phyloP scores from a whole-genome alignment of 1,140 invertebrate species.

The Pseudomyrmex flavicornis region DNA sequence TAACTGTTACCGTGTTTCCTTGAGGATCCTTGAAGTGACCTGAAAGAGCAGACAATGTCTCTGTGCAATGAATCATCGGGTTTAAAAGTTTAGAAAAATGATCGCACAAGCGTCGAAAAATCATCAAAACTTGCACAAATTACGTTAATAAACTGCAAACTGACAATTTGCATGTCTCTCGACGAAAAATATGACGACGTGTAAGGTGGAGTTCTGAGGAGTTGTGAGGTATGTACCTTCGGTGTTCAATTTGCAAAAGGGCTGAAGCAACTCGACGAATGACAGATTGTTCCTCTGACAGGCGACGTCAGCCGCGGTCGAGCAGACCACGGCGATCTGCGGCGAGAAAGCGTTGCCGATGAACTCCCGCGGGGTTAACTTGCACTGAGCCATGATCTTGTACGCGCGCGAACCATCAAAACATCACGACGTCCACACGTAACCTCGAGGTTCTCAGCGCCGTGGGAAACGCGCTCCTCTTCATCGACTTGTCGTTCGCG shows the following conservation, averaged over 20 bases:
- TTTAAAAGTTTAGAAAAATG: background rate
- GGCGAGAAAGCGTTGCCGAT: conserved; percentile 96
- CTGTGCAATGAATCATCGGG: background rate
- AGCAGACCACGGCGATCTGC: conserved; percentile 93
- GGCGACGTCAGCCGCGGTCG: conserved; percentile 91
- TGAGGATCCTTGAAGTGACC: conserved; percentile 94
- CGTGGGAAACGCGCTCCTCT: background rate
- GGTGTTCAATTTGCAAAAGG: conserved; percentile 92
- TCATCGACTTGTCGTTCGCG: background rate
- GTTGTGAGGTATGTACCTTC: conserved; percentile 88
- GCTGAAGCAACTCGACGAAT: conserved; percentile 95
- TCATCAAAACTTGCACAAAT: background rate
- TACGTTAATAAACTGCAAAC: background rate
- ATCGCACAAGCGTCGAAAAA: background rate
- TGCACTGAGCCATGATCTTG: conserved; percentile 86
- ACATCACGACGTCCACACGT: conserved; percentile 6
- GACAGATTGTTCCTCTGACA: conserved; percentile 96
- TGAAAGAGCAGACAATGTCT: conserved; percentile 79
- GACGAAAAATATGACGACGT: background rate
- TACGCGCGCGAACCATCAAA: background rate
- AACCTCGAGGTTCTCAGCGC: background rate
- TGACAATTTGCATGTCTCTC: background rate
- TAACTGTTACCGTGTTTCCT: conserved; percentile 89
- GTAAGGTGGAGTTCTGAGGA: too few species aligned
- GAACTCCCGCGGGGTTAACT: conserved; percentile 92